Base-by-base conservation (phyloP, 2,797 vertebrate species). In the Cheirogaleus major region DNA sequence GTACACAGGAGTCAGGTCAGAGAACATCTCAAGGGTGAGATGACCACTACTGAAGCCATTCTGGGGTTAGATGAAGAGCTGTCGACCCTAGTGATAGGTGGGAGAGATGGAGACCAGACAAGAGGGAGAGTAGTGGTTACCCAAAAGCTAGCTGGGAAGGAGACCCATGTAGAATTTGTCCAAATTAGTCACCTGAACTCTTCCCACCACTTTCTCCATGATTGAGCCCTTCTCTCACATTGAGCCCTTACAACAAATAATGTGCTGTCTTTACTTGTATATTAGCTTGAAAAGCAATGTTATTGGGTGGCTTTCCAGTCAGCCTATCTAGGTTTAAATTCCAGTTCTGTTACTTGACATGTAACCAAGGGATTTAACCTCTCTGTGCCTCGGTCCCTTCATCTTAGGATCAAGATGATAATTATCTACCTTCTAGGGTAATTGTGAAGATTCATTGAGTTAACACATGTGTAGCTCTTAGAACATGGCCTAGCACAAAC, bases 341-440 rank as follows among this genome's bases (percentile, higher is more conserved):
- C 75, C 48, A 89, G 43, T 83, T 95, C 45, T 88, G 25, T 93
- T 73, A 86, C 59, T 96, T 87, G 63, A 43, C 38, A 4, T 89
- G 41, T 65, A 87, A 78, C 14, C 7, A 84, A 82, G 65, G 91
- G 79, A 69, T 88, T 95, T 86, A 87, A 92, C 41, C 38, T 61
- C 70, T 84, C 25, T 92, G 5, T 93, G 82, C 55, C 20, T 86
- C 69, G 50, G 7, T 86, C 94, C 88, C 76, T 18, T 95, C 20
- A 32, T 93, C n/a, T 93, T 90, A 55, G 25, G 88, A 57, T 79
- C 18, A 89, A 52, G 55, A 22, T 92, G 45, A 25, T 55, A 87
- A 27, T 32, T 79, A 10, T 80, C 69, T 75, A 41, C 75, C 57
- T 93, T 85, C 69, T 83, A 69, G 70, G 72, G 57, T 92, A 32